Percentiles rank a stretch among this genome's conserved stretches.
phyloP scores from a whole-genome alignment of 2,888 invertebrate species.

The Monopis laevigella region DNA sequence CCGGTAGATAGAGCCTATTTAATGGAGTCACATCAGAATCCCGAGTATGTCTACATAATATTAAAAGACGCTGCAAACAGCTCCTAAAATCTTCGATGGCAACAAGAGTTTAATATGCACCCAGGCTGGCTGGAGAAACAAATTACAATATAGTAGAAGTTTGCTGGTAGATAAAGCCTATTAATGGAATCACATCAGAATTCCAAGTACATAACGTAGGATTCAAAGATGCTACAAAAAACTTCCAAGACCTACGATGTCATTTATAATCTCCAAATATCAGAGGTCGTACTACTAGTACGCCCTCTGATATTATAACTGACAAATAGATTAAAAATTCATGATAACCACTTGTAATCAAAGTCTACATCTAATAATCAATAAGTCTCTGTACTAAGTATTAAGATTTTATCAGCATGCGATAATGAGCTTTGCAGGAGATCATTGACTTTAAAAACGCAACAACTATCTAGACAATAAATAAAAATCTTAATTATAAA shows the following conservation, averaged over 20 bases:
- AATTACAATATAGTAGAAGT: neutral
- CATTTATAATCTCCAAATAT: no score
- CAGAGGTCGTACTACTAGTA: no score
- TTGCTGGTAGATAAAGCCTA: neutral
- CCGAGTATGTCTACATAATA: conserved; percentile 8
- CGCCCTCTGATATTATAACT: no score
- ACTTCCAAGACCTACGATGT: conserved; percentile 11
- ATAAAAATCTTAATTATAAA: no score
- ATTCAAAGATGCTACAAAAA: conserved; percentile 16
- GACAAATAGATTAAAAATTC: no score
- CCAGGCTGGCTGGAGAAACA: conserved; percentile 14
- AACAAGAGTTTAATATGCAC: conserved; percentile 9
- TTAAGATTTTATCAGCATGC: no score
- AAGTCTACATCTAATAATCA: no score
- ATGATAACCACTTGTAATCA: no score
- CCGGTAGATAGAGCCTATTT: neutral
- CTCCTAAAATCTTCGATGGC: conserved; percentile 11
- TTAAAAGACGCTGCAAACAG: conserved; percentile 15
- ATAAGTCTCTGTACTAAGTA: no score
- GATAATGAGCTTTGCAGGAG: no score
- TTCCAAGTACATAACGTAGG: conserved; percentile 11
- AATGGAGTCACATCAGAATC: conserved; percentile 13
- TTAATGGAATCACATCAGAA: conserved; percentile 12
- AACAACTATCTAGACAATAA: no score
- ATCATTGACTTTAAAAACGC: no score